phyloP scores from a whole-genome alignment of 2,888 invertebrate genomes.

The Agrochola circellaris region DNA sequence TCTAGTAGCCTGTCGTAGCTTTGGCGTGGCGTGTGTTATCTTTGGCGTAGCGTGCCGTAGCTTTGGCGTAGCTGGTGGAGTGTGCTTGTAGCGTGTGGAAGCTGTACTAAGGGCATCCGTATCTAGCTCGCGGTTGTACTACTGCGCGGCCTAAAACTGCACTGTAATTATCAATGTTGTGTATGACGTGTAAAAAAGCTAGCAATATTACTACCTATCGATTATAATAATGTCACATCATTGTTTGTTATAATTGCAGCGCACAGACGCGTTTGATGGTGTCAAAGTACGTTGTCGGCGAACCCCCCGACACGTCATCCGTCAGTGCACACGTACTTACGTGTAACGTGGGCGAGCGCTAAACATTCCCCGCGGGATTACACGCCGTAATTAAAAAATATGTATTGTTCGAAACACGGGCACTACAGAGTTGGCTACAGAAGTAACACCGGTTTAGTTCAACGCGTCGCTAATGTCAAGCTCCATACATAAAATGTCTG shows the following conservation, averaged over 20 bases:
- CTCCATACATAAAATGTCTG: not conserved
- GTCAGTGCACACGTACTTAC: slow-evolving; percentile 20
- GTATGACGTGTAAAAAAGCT: not conserved
- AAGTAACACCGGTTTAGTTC: slow-evolving; percentile 12
- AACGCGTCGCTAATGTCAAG: not conserved
- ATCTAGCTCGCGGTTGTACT: not conserved
- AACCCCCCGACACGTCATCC: slow-evolving; percentile 10
- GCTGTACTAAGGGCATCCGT: not conserved
- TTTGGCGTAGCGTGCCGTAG: not conserved
- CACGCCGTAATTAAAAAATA: slow-evolving; percentile 55
- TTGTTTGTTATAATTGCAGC: slow-evolving; percentile 23
- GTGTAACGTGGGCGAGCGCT: slow-evolving; percentile 12
- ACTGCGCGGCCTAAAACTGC: not conserved
- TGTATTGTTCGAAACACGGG: slow-evolving; percentile 38
- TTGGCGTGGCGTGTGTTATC: not conserved
- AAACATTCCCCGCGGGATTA: slow-evolving; percentile 40
- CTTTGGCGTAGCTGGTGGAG: not conserved
- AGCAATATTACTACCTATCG: not conserved
- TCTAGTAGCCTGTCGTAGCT: not conserved
- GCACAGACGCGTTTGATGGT: not conserved
- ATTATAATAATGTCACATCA: not conserved
- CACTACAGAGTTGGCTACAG: slow-evolving; percentile 6
- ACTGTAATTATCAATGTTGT: not conserved
- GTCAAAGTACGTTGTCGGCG: not conserved
- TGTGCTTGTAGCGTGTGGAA: not conserved